These are phyloP conservation scores for Oophaga sylvatica DNA, from an alignment of 2,797 vertebrate genomes.

Conservation along the genomic window DNA sequence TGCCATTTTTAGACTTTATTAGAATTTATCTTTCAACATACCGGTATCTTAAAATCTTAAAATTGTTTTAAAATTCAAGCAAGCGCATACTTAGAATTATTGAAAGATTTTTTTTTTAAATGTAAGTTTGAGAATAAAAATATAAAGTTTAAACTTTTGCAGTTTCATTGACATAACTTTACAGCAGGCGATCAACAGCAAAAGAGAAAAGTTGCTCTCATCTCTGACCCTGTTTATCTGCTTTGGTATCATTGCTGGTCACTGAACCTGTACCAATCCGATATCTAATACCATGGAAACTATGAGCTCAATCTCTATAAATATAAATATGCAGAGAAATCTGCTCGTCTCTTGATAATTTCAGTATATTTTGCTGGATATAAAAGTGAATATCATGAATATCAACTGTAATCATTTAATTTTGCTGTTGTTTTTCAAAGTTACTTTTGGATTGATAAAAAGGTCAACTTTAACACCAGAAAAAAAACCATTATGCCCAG, in stretches of 20 bases:
- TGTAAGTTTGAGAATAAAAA: neutral
- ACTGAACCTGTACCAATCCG: neutral
- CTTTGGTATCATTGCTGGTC: neutral
- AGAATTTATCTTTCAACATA: too few relatives aligned
- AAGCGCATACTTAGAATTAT: too few relatives aligned
- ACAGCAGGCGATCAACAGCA: neutral
- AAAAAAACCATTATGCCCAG: too few relatives aligned
- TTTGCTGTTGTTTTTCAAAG: neutral
- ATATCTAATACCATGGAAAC: slow-evolving; percentile 6
- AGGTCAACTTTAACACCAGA: too few relatives aligned
- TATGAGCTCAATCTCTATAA: neutral
- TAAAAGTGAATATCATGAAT: neutral
- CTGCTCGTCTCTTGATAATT: neutral
- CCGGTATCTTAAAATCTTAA: too few relatives aligned
- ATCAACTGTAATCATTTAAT: neutral
- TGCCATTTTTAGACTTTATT: too few relatives aligned
- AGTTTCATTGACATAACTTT: neutral
- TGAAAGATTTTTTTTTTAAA: neutral
- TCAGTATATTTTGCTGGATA: neutral
- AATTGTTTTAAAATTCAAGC: too few relatives aligned
- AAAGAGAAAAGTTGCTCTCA: neutral
- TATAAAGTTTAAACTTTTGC: neutral
- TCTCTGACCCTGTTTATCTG: neutral
- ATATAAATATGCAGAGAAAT: slow-evolving; percentile 1
- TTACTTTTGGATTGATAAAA: too few relatives aligned